Evolutionary conservation across 2,113 vertebrate genomes (phyloP).

Genomic region (Girardinichthys multiradiatus): DNA sequence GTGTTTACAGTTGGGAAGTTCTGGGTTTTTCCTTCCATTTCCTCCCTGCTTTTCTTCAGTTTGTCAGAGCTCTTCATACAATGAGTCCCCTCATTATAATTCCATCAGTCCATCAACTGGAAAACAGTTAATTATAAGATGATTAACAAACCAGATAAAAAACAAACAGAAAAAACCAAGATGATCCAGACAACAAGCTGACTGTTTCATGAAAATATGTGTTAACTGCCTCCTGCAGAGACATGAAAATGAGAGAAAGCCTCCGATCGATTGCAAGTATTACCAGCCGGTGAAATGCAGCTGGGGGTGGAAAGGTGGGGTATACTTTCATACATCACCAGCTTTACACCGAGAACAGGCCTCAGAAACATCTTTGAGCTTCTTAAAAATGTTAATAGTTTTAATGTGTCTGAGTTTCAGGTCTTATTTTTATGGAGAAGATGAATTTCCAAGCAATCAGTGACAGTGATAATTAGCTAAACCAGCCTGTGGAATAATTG

Average conservation of each 20-base stretch:
- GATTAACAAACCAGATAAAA: not conserved
- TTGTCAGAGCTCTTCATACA: not conserved
- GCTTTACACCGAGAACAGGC: not conserved
- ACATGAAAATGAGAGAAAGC: not conserved
- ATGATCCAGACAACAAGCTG: not conserved
- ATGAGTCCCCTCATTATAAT: not conserved
- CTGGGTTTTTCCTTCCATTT: not conserved
- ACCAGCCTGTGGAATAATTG: too few relatives aligned
- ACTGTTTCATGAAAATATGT: not conserved
- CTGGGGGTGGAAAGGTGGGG: not conserved
- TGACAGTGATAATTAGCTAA: too few relatives aligned
- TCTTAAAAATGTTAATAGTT: not conserved
- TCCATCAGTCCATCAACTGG: constrained; percentile 5
- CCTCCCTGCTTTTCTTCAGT: not conserved
- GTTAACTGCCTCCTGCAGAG: not conserved
- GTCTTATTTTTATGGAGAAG: not conserved
- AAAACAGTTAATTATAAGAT: constrained; percentile 1
- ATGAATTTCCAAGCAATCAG: too few relatives aligned
- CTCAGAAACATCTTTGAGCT: not conserved
- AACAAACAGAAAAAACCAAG: not conserved
- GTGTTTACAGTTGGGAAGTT: not conserved
- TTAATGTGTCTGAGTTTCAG: not conserved
- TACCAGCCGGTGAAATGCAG: not conserved
- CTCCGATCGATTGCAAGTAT: not conserved
- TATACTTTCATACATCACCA: not conserved